Evolutionary conservation across 2,113 vertebrate genomes (phyloP).

Genomic region (Nothobranchius kuhntae): DNA sequence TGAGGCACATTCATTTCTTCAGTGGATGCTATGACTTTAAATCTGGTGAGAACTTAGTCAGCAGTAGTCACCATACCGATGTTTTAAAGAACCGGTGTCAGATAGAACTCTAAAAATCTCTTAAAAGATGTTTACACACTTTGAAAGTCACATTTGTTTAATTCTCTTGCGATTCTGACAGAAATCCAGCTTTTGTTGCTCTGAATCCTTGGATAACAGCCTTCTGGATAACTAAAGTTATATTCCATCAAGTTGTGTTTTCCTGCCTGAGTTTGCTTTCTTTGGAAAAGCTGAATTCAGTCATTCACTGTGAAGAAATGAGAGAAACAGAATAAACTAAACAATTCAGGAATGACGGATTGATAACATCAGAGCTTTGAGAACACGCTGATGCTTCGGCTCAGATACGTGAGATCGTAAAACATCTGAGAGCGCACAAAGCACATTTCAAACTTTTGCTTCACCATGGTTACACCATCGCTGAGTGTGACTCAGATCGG

Average conservation of each 20-base stretch:
- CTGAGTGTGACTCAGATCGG: background rate
- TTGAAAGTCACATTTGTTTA: too few relatives aligned
- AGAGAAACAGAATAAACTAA: background rate
- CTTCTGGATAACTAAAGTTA: background rate
- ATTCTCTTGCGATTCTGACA: too few relatives aligned
- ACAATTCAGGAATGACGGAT: background rate
- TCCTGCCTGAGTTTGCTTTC: too few relatives aligned
- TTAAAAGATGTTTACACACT: too few relatives aligned
- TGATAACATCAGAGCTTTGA: background rate
- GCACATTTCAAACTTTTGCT: background rate
- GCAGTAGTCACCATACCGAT: too few relatives aligned
- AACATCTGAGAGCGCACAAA: background rate
- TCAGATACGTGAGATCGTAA: too few relatives aligned
- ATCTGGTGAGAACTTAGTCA: too few relatives aligned
- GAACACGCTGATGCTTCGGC: background rate
- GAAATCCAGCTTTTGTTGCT: too few relatives aligned
- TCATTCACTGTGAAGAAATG: background rate
- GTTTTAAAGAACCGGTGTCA: too few relatives aligned
- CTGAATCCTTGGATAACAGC: background rate
- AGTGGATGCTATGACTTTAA: too few relatives aligned
- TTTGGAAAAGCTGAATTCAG: background rate
- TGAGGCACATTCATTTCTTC: too few relatives aligned
- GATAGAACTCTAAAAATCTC: too few relatives aligned
- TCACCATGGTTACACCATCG: background rate
- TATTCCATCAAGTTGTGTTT: background rate